These are phyloP conservation scores for Xenotilapia longispinis DNA, from an alignment of 2,113 vertebrate species.

Conservation along the genomic window DNA sequence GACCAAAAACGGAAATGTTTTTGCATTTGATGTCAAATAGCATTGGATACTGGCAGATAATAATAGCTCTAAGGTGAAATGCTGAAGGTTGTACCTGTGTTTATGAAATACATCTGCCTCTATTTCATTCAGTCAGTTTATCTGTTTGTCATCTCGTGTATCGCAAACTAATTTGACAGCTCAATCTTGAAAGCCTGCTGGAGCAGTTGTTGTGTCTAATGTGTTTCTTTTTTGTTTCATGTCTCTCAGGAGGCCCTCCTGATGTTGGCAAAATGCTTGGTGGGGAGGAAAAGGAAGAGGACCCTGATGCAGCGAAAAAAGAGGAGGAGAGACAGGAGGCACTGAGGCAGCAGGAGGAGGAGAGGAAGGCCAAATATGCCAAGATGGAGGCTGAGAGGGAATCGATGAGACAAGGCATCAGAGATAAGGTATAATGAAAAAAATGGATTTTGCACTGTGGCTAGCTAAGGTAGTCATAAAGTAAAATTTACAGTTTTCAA, in stretches of 20 bases:
- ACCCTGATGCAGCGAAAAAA: slow-evolving; percentile 93
- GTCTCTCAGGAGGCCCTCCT: slow-evolving; percentile 79
- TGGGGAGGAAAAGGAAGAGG: slow-evolving; percentile 94
- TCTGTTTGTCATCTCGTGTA: not conserved
- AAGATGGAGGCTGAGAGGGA: slow-evolving; percentile 98
- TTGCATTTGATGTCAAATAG: not conserved
- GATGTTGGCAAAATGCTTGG: slow-evolving; percentile 99
- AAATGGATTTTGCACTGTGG: not conserved
- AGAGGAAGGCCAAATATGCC: slow-evolving; percentile 93
- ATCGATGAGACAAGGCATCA: slow-evolving; percentile 93
- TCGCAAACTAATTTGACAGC: not conserved
- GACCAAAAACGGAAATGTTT: not conserved
- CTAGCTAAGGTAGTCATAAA: not conserved
- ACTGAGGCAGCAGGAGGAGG: slow-evolving; percentile 93
- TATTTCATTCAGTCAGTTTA: not conserved
- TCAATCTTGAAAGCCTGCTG: not conserved
- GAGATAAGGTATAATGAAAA: slow-evolving; percentile 83
- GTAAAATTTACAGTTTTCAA: not conserved
- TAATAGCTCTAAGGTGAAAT: not conserved
- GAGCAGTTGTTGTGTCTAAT: not conserved
- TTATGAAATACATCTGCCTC: not conserved
- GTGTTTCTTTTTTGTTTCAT: not conserved
- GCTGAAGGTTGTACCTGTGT: not conserved
- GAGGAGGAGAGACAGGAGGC: slow-evolving; percentile 96
- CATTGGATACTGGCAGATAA: not conserved